A percentile compares a stretch with the other conserved stretches of the same genome.
Conservation (phyloP, 2,797 vertebrate species). For the Poeciliopsis paucimaculata region DNA sequence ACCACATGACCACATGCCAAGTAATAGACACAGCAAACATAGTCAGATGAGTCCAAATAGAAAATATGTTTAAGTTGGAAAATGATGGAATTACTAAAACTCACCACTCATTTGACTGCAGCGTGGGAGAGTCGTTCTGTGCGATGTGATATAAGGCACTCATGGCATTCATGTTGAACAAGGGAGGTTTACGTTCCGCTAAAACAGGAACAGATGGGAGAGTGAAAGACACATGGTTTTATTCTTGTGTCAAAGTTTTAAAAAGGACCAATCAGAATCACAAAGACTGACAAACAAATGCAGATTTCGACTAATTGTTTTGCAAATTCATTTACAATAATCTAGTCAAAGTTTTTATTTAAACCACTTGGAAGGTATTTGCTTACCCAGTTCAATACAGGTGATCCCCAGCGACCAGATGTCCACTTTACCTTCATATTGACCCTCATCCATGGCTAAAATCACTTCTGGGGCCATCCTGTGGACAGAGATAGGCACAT, state of each 20-base stretch:
- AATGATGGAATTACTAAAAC: slow-evolving; percentile 51
- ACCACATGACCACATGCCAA: not conserved
- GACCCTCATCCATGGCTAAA: slow-evolving; percentile 97
- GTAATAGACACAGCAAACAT: not conserved
- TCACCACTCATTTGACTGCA: slow-evolving; percentile 98
- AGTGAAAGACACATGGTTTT: not conserved
- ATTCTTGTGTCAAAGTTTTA: slow-evolving; percentile 7
- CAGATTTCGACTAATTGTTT: not conserved
- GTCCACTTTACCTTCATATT: slow-evolving; percentile 97
- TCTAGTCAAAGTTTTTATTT: not conserved
- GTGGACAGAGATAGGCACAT: slow-evolving; percentile 38
- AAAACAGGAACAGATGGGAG: slow-evolving; percentile 20
- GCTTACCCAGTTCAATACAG: slow-evolving; percentile 95
- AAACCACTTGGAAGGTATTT: not conserved
- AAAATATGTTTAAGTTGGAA: not conserved
- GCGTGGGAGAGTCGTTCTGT: slow-evolving; percentile 96
- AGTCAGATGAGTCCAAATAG: not conserved
- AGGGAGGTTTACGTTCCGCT: slow-evolving; percentile 98
- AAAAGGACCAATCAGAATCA: slow-evolving; percentile 8
- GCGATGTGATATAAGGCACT: slow-evolving; percentile 99
- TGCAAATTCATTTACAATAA: not conserved
- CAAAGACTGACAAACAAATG: not conserved
- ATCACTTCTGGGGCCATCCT: slow-evolving; percentile 99
- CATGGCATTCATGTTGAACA: slow-evolving; percentile 99
- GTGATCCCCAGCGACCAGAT: slow-evolving; percentile 98